Conservation (phyloP, 1,140 invertebrate species). For the Drosophila santomea region DNA sequence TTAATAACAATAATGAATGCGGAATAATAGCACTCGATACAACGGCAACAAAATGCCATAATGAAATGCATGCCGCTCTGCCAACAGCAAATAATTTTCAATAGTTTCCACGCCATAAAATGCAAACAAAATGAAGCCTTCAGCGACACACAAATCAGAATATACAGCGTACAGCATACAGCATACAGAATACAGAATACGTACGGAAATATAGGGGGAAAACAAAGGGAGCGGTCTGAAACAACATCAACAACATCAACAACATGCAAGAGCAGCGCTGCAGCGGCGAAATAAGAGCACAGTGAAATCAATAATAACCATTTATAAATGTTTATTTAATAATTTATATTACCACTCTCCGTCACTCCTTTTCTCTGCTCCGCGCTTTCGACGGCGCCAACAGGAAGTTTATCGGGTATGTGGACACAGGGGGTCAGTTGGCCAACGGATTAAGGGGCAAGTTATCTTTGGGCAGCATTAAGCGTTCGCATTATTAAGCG, state of each 20-base stretch:
- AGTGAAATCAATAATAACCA: conserved; percentile 70
- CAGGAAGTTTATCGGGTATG: conserved; percentile 1
- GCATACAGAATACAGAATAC: too few species aligned
- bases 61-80: conserved; percentile 45
- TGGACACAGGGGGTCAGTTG: conserved; percentile 16
- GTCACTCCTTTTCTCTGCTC: neutral
- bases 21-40: conserved; percentile 31
- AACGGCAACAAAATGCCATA: conserved; percentile 39
- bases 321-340: conserved; percentile 78
- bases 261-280: conserved; percentile 15
- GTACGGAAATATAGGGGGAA: neutral
- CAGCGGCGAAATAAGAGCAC: conserved; percentile 10
- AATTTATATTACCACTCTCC: conserved; percentile 54
- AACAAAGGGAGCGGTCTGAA: neutral
- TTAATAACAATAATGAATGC: conserved; percentile 37
- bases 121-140: conserved; percentile 77
- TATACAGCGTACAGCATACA: neutral
- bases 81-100: conserved; percentile 57
- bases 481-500: neutral
- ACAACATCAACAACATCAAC: conserved; percentile 13
- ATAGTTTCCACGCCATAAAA: conserved; percentile 76
- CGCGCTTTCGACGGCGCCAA: neutral
- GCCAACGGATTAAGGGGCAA: conserved; percentile 29
- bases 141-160: conserved; percentile 64
- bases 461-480: conserved; percentile 39